Conservation (phyloP, 2,888 invertebrate species). For the Rhimphoctona megacephalus region DNA sequence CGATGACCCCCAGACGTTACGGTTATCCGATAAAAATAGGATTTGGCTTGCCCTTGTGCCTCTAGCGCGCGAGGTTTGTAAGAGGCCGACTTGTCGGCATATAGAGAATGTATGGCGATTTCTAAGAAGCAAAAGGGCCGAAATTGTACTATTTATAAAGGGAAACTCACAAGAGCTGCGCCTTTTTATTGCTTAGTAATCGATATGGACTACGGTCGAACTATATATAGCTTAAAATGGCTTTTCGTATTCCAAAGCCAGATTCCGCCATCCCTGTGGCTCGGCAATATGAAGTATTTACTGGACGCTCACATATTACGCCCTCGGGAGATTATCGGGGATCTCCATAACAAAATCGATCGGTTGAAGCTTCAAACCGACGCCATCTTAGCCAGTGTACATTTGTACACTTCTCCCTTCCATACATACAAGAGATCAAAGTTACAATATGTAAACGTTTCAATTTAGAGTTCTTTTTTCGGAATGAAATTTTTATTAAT, state of each 20-base stretch:
- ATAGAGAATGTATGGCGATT: background rate
- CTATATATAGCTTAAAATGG: constrained; percentile 64
- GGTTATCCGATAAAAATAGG: constrained; percentile 64
- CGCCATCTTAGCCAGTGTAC: constrained; percentile 26
- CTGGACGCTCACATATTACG: constrained; percentile 73
- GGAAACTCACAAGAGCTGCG: background rate
- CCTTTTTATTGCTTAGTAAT: constrained; percentile 6
- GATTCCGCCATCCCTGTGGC: constrained; percentile 47
- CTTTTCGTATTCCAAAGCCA: constrained; percentile 72
- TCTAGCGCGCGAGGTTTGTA: background rate
- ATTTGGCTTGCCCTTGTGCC: constrained; percentile 50
- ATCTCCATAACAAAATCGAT: constrained; percentile 77
- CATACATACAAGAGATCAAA: background rate
- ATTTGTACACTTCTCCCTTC: constrained; percentile 14
- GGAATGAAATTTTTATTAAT: background rate
- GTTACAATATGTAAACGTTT: background rate
- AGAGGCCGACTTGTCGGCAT: constrained; percentile 21
- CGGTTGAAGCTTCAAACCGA: constrained; percentile 66
- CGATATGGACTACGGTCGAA: constrained; percentile 14
- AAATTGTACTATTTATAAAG: background rate
- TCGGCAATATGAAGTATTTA: constrained; percentile 76
- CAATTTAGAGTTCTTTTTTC: background rate
- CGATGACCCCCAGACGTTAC: constrained; percentile 55
- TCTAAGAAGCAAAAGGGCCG: background rate
- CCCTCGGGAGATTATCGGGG: constrained; percentile 65